Percentiles rank a stretch among this genome's conserved stretches.
These are phyloP conservation scores for Capromys pilorides DNA, from an alignment of 2,797 vertebrate species.

Conservation along the genomic window DNA sequence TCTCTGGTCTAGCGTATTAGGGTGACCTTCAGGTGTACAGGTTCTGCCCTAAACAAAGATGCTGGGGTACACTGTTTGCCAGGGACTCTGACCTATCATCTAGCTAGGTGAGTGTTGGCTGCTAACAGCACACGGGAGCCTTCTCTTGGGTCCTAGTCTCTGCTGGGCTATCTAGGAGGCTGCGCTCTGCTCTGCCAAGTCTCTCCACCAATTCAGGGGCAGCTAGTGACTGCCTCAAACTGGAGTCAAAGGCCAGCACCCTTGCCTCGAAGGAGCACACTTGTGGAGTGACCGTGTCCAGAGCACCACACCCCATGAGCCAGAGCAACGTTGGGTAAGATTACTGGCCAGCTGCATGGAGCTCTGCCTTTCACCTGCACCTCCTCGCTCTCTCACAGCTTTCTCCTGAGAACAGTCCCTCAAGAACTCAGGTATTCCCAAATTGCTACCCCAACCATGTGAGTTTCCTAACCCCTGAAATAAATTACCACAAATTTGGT, in stretches of 20 bases:
- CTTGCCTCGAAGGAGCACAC: background rate
- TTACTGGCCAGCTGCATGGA: background rate
- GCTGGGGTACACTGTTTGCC: background rate
- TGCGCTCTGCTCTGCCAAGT: background rate
- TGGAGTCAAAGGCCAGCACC: background rate
- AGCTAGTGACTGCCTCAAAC: background rate
- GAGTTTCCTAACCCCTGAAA: background rate
- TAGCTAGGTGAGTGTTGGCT: background rate
- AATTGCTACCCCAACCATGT: slow-evolving; percentile 1
- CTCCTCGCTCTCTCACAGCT: background rate
- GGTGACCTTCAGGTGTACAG: background rate
- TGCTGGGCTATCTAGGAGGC: background rate
- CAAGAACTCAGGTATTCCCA: background rate
- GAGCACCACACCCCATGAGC: background rate
- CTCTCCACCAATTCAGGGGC: background rate
- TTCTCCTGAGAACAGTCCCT: background rate
- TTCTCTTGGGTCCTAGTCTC: background rate
- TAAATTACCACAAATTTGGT: background rate
- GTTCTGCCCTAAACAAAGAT: background rate
- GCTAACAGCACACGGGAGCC: background rate
- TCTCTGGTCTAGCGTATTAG: background rate
- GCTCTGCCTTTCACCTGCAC: background rate
- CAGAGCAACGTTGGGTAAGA: background rate
- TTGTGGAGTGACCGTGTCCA: background rate
- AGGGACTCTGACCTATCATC: background rate